Evolutionary conservation across 2,888 invertebrate genomes (phyloP).

Genomic region (Aelia acuminata): DNA sequence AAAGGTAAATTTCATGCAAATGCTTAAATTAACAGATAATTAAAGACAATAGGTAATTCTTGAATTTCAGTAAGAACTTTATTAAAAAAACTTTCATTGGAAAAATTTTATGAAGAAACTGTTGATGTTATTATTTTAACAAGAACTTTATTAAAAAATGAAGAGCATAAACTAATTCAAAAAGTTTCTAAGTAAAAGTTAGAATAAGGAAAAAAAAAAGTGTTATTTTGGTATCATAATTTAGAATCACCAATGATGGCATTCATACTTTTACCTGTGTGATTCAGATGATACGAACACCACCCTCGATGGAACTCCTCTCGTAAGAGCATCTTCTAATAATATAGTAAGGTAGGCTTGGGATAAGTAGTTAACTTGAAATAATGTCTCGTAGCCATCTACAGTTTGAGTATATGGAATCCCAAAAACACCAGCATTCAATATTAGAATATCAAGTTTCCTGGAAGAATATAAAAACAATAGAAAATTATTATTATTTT

Average conservation of each 20-base stretch:
- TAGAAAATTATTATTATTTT: not conserved
- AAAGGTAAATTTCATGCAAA: too few relatives aligned
- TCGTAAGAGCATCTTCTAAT: conserved; percentile 78
- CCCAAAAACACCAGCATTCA: conserved; percentile 88
- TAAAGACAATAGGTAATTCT: too few relatives aligned
- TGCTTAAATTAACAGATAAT: too few relatives aligned
- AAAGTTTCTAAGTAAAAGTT: too few relatives aligned
- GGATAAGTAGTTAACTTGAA: conserved; percentile 87
- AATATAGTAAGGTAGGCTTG: conserved; percentile 84
- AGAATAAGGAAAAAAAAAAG: too few relatives aligned
- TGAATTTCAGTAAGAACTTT: too few relatives aligned
- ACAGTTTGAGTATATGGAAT: conserved; percentile 79
- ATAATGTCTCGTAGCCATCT: conserved; percentile 83
- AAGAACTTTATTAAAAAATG: too few relatives aligned
- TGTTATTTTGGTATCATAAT: too few relatives aligned
- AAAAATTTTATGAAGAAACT: too few relatives aligned
- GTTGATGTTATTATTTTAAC: too few relatives aligned
- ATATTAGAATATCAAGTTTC: conserved; percentile 80
- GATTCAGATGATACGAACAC: conserved; percentile 91
- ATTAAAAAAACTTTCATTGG: too few relatives aligned
- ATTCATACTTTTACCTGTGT: conserved; percentile 76
- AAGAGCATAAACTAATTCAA: too few relatives aligned
- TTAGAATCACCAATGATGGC: not conserved
- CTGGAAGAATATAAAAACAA: conserved; percentile 69
- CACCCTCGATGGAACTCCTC: conserved; percentile 78